Evolutionary conservation across 1,140 invertebrate genomes (phyloP), one percentile per base, ranked within the genome.

Genomic region (Hypsibius dujardini): DNA sequence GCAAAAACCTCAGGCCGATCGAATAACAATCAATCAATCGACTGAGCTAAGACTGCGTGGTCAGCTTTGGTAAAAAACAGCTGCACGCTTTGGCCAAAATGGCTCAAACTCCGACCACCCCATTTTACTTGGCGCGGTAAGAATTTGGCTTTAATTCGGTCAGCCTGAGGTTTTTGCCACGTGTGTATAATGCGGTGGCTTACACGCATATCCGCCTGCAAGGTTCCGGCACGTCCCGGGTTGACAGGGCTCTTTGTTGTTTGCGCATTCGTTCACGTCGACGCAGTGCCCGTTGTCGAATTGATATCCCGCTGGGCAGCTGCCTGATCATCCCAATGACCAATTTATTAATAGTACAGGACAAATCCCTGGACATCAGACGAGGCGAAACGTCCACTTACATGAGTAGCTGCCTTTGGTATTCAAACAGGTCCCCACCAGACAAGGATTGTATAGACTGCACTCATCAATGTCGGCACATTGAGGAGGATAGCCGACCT

Each of bases 221-320:
- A 88, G 86, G 78, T 94, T 94, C 76, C 90, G 88, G 80, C 90
- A 92, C 73, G 83, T 83, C 0, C 90, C 90, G 78, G 85, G 89
- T 1, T 90, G 87, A 78, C 90, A 94, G 1, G 92, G 81, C 76
- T 90, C 89, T 75, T 85, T 86, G 79, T 92, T 92, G 80, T 88
- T 87, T 46, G 86, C 84, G 77, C 92, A 96, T 78, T 96, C 92
- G 77, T 96, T 86, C 42, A 94, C 89, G 78, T 95, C 92, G 84
- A 75, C 12, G 12, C 50, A 56, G n/a, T 56, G 50, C 7, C 50
- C 50, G n/a, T n/a, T 7, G n/a, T 89, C 86, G 78, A 86, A 88
- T 71, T 86, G 85, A 76, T 86, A 87, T n/a, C 84, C 81, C 59
- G 79, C 77, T 56, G 50, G 50, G n/a, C 50, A 56, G n/a, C 7